Percentiles rank a stretch among this genome's conserved stretches.
phyloP scores from a whole-genome alignment of 2,888 invertebrate genomes.

The Hyposoter dolosus region DNA sequence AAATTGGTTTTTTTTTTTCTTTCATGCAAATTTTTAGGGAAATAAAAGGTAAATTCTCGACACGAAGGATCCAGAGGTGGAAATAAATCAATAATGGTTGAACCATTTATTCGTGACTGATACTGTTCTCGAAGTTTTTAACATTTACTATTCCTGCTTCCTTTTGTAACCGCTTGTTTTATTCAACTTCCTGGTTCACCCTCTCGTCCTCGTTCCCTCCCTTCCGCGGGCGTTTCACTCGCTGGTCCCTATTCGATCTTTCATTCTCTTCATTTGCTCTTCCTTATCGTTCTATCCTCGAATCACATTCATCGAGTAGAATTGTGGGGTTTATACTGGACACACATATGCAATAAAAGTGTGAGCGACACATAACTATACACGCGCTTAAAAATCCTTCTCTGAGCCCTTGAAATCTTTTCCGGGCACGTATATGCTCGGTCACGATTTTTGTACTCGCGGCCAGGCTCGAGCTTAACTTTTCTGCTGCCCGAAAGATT shows the following conservation, averaged over 20 bases:
- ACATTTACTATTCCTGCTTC: slow-evolving; percentile 12
- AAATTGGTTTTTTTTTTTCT: background rate
- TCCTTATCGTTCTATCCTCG: slow-evolving; percentile 56
- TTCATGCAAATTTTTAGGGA: background rate
- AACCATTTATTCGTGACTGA: slow-evolving; percentile 44
- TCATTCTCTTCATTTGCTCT: slow-evolving; percentile 62
- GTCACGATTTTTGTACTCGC: slow-evolving; percentile 60
- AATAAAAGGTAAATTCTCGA: background rate
- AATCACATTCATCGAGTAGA: slow-evolving; percentile 51
- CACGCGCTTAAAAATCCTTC: background rate
- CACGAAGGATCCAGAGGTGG: slow-evolving; percentile 6
- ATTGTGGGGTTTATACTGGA: slow-evolving; percentile 17
- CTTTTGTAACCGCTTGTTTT: slow-evolving; percentile 12
- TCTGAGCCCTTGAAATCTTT: slow-evolving; percentile 38
- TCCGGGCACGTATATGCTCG: slow-evolving; percentile 48
- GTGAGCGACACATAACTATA: slow-evolving; percentile 10
- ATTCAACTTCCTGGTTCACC: slow-evolving; percentile 32
- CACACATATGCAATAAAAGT: slow-evolving; percentile 11
- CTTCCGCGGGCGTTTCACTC: background rate
- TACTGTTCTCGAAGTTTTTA: slow-evolving; percentile 27
- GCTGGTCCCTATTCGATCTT: slow-evolving; percentile 26
- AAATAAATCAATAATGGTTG: slow-evolving; percentile 45
- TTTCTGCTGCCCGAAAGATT: slow-evolving; percentile 39
- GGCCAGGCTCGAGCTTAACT: slow-evolving; percentile 42
- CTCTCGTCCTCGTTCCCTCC: background rate